A percentile compares a stretch with the other conserved stretches of the same genome.
Conservation (phyloP, 2,888 invertebrate species). For the Imbricaverruca yamaguchii region DNA sequence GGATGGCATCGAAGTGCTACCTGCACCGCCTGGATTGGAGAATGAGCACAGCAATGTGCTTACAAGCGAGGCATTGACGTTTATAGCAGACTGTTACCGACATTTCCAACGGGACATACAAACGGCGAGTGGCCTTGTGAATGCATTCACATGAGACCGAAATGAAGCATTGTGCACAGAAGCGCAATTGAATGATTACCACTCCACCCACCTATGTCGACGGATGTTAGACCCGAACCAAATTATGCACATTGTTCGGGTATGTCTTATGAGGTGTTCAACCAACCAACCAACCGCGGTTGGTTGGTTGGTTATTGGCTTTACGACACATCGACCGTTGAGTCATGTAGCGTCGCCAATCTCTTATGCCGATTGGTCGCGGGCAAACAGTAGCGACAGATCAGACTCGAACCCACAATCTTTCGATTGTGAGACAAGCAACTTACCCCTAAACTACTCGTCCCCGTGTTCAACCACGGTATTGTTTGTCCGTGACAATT, state of each 20-base stretch:
- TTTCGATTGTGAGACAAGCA: no score
- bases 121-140: slow-evolving; percentile 34
- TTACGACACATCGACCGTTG: no score
- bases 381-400: no score
- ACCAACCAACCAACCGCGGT: no score
- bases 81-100: slow-evolving; percentile 49
- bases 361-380: no score
- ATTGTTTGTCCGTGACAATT: no score
- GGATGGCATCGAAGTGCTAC: slow-evolving; percentile 35
- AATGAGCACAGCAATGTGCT: slow-evolving; percentile 51
- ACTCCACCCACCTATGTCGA: background rate
- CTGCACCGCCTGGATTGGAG: slow-evolving; percentile 50
- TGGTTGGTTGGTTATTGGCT: no score
- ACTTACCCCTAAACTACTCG: no score
- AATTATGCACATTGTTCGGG: background rate
- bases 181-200: background rate
- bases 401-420: no score
- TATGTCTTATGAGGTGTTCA: no score
- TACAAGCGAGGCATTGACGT: slow-evolving; percentile 50
- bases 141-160: slow-evolving; percentile 32
- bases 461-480: no score
- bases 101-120: slow-evolving; percentile 47
- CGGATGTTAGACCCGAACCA: background rate
- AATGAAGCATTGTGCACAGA: background rate
- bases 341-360: no score